Evolutionary conservation across 2,888 invertebrate species (phyloP), one percentile per base, ranked within the genome.

Genomic region (Sipha maydis): DNA sequence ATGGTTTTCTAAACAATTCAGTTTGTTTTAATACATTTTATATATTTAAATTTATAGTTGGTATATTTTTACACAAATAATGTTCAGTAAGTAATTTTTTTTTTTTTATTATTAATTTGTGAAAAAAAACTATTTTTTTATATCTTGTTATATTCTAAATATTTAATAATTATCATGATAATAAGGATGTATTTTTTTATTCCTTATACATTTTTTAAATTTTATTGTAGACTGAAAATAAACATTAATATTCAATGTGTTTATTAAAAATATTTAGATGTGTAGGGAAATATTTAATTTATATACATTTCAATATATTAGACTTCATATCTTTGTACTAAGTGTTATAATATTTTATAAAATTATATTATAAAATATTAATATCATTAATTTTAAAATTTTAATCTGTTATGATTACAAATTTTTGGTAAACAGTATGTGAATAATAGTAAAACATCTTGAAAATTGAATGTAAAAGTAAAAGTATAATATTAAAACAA

Each of bases 61-160:
- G 21, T 76, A 28, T 84, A 41, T 84, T 84, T 76, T 41, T 73
- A 83, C 7, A 83, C 28, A n/a, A 19, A 38, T 76, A 41, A 67
- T 38, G 11, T 38, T 28, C 28, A 61, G 2, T 34, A 67, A 28
- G 31, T 25, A 0, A 61, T 67, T n/a, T 14, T 3, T 25, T 67
- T n/a, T 14, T 3, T 25, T 28, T 25, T 28, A 56, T 84, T 38
- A 75, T 61, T 25, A n/a, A 0, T 73, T 56, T 34, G 31, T 28
- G 31, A 84, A 41, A 84, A 41, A 54, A 31, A 41, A 48, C 61
- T 69, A 54, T 80, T 61, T 82, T 71, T 82, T 83, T 71, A 54
- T 71, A 83, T 17, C 8, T 80, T 41, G 67, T 41, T 82, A 67
- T n/a, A 80, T 80, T 82, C 67, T 28, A 80, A 41, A 41, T 67